phyloP scores from a whole-genome alignment of 2,113 vertebrate genomes.

The Antidorcas marsupialis region DNA sequence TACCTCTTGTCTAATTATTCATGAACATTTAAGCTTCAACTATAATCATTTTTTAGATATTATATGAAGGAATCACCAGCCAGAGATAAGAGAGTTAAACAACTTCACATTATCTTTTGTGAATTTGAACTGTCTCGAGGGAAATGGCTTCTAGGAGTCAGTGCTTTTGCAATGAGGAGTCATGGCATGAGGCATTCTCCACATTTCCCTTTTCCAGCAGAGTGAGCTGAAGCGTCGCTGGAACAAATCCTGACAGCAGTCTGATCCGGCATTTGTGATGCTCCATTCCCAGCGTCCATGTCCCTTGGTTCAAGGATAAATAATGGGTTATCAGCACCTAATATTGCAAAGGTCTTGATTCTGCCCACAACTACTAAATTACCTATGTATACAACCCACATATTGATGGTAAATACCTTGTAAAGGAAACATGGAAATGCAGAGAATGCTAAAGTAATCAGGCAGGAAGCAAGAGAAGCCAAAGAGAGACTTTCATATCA shows the following conservation, averaged over 20 bases:
- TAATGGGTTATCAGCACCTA: not conserved
- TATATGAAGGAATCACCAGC: conserved; percentile 24
- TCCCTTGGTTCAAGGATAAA: not conserved
- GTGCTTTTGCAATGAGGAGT: conserved; percentile 27
- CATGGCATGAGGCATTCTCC: not conserved
- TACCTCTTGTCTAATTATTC: no score
- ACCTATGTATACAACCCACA: conserved; percentile 41
- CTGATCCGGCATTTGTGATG: not conserved
- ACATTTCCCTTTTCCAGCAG: not conserved
- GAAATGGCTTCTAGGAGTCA: conserved; percentile 18
- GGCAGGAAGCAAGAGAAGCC: conserved; percentile 36
- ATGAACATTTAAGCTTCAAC: no score
- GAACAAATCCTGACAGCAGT: not conserved
- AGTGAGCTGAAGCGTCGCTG: not conserved
- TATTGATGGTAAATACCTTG: conserved; percentile 31
- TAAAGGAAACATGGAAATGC: conserved; percentile 36
- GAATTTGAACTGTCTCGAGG: conserved; percentile 54
- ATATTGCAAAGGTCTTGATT: not conserved
- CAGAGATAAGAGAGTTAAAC: not conserved
- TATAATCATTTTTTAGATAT: not conserved
- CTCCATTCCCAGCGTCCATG: not conserved
- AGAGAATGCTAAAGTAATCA: conserved; percentile 56
- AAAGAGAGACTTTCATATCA: conserved; percentile 62
- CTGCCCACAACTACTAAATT: not conserved
- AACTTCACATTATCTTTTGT: conserved; percentile 9